These are phyloP conservation scores for Mellilla xanthometata DNA, from an alignment of 2,888 invertebrate genomes.

Conservation along the genomic window DNA sequence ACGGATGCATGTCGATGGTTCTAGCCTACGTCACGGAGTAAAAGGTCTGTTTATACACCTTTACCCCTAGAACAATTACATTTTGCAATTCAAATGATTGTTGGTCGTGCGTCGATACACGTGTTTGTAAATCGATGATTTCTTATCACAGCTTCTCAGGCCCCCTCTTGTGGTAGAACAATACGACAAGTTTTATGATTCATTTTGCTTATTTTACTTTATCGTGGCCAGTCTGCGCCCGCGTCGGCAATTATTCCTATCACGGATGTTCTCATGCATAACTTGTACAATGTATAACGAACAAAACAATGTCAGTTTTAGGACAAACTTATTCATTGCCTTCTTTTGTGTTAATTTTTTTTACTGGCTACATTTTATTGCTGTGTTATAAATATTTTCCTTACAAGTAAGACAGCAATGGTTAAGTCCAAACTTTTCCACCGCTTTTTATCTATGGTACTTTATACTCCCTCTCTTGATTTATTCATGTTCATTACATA, in stretches of 20 bases:
- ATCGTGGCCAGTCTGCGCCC: constrained; percentile 37
- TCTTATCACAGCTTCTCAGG: constrained; percentile 62
- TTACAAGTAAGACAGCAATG: too few relatives aligned
- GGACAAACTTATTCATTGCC: too few relatives aligned
- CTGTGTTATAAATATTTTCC: too few relatives aligned
- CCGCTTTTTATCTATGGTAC: too few relatives aligned
- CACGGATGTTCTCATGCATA: constrained; percentile 55
- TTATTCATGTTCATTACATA: too few relatives aligned
- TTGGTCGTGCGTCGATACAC: constrained; percentile 45
- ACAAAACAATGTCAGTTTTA: too few relatives aligned
- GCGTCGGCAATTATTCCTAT: constrained; percentile 43
- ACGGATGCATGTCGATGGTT: constrained; percentile 25
- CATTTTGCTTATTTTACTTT: constrained; percentile 67
- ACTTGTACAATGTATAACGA: constrained; percentile 26
- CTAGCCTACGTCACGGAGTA: constrained; percentile 21
- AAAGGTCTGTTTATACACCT: constrained; percentile 40
- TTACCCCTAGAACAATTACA: constrained; percentile 38
- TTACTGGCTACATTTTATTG: too few relatives aligned
- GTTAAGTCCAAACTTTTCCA: too few relatives aligned
- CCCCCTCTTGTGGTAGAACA: constrained; percentile 69
- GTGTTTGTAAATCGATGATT: constrained; percentile 59
- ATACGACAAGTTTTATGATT: constrained; percentile 73
- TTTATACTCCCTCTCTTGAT: too few relatives aligned
- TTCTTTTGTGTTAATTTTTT: too few relatives aligned
- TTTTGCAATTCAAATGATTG: constrained; percentile 45